These are phyloP conservation scores for Ariolimax columbianus DNA, from an alignment of 2,888 invertebrate genomes.

Conservation along the genomic window DNA sequence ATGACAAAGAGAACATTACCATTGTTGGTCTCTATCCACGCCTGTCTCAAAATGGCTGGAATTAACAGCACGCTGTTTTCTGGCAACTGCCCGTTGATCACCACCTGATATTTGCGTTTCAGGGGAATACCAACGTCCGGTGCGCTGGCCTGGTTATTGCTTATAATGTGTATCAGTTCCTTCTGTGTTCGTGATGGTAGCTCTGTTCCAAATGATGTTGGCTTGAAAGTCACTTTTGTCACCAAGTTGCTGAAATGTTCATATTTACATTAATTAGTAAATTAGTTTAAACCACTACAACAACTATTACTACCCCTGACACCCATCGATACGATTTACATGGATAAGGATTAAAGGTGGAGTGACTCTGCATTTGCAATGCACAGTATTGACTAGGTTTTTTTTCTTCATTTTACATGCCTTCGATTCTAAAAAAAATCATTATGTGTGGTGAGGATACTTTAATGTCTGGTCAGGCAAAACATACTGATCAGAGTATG, in stretches of 20 bases:
- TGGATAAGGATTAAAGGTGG: no score
- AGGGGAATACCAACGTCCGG: constrained; percentile 10
- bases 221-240: constrained; percentile 31
- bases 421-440: no score
- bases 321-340: no score
- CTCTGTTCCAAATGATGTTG: not conserved
- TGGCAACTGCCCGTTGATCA: not conserved
- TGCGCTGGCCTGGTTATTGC: not conserved
- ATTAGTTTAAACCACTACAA: not conserved
- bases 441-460: no score
- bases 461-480: no score
- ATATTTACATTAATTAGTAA: not conserved
- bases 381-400: no score
- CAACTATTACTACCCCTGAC: no score
- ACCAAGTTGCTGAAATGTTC: constrained; percentile 3
- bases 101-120: not conserved
- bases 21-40: constrained; percentile 16
- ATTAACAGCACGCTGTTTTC: not conserved
- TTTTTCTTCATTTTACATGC: no score
- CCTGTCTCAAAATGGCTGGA: constrained; percentile 1
- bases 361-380: no score
- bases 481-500: no score
- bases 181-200: not conserved
- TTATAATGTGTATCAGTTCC: not conserved
- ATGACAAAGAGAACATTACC: constrained; percentile 4